A percentile compares a stretch with the other conserved stretches of the same genome.
These are phyloP conservation scores for Balearica regulorum DNA, from an alignment of 2,797 vertebrate genomes.

Conservation along the genomic window DNA sequence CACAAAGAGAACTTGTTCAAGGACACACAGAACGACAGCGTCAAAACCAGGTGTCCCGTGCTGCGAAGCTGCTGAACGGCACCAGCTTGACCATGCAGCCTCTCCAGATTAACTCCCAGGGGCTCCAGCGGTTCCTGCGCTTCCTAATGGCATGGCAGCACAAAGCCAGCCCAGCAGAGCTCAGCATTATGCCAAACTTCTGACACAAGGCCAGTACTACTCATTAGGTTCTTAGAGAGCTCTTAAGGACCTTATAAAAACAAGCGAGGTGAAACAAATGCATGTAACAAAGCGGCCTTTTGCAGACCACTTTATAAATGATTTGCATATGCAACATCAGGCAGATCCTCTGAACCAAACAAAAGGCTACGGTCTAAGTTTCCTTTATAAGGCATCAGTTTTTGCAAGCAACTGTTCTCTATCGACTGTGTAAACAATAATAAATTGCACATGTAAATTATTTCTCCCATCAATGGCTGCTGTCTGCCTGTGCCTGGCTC, in stretches of 20 bases:
- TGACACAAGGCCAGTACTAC: background rate
- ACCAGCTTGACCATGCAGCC: fast-evolving
- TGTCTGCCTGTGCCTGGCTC: background rate
- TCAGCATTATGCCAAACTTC: background rate
- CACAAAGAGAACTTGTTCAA: background rate
- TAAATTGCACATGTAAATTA: background rate
- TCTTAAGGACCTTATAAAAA: background rate
- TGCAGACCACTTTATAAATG: background rate
- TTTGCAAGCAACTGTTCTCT: background rate
- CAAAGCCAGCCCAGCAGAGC: background rate
- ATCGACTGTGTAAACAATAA: background rate
- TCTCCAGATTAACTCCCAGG: background rate
- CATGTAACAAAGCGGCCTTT: background rate
- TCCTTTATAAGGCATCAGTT: background rate
- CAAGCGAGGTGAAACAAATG: background rate
- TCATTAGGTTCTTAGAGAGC: background rate
- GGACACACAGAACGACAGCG: background rate
- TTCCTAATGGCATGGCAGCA: fast-evolving
- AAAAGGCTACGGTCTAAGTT: background rate
- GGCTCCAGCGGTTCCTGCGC: background rate
- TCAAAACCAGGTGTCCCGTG: background rate
- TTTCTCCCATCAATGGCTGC: background rate
- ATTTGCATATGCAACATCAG: background rate
- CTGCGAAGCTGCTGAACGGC: background rate
- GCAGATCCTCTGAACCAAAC: background rate